These are phyloP conservation scores for Portunus trituberculatus DNA, from an alignment of 1,140 invertebrate genomes.

Conservation along the genomic window DNA sequence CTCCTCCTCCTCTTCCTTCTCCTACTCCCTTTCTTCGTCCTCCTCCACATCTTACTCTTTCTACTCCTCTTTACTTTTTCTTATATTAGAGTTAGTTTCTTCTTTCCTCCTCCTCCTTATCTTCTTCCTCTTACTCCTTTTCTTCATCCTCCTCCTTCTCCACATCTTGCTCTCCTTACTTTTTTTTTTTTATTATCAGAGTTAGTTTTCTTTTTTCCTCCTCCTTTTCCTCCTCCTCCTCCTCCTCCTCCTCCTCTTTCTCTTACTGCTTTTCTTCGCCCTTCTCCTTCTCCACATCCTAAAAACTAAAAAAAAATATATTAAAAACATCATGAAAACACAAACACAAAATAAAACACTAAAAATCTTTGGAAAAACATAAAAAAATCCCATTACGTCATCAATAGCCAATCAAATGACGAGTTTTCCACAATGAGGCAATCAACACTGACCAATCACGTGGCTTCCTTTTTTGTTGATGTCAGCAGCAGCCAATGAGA, in stretches of 20 bases:
- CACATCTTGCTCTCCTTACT: no score
- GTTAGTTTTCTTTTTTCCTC: background rate
- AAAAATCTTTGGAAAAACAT: no score
- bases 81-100: background rate
- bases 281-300: background rate
- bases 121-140: background rate
- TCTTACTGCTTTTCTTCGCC: background rate
- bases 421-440: background rate
- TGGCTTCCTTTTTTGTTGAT: background rate
- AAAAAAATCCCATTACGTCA: background rate
- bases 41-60: no score
- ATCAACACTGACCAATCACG: background rate
- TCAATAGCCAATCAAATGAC: background rate
- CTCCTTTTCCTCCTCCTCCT: background rate
- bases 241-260: background rate
- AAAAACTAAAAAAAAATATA: background rate
- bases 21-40: background rate
- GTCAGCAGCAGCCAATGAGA: background rate
- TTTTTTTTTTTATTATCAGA: no score
- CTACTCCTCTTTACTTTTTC: background rate
- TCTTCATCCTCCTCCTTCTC: background rate
- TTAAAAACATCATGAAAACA: no score
- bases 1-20: background rate
- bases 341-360: background rate
- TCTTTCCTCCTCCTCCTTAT: background rate